phyloP scores from a whole-genome alignment of 2,797 vertebrate species.

The Thamnophis elegans region DNA sequence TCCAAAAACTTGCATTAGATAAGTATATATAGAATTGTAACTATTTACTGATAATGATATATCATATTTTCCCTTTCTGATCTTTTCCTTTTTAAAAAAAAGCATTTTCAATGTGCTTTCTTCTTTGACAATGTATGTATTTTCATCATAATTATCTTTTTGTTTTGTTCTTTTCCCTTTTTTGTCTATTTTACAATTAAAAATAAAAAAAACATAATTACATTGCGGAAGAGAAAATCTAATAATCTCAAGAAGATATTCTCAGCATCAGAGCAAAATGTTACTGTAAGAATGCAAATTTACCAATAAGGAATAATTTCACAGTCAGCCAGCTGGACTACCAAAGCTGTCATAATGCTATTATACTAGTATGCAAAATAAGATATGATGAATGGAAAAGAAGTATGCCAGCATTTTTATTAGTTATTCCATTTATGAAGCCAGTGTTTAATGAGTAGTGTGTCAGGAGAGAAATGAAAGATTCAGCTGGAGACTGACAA shows the following conservation, averaged over 20 bases:
- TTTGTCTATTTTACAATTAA: neutral
- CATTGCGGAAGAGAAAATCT: neutral
- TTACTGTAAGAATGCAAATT: neutral
- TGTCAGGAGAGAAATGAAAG: neutral
- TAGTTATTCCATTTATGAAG: neutral
- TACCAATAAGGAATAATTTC: neutral
- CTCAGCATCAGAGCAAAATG: neutral
- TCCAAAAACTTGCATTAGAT: neutral
- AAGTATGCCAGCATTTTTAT: neutral
- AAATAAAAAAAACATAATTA: neutral
- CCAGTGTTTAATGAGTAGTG: neutral
- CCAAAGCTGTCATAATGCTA: neutral
- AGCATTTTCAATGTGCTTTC: neutral
- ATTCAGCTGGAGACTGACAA: neutral
- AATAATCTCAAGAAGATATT: neutral
- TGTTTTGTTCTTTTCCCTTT: neutral
- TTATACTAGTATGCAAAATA: neutral
- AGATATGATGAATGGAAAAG: neutral
- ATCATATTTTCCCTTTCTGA: neutral
- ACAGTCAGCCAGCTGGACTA: neutral
- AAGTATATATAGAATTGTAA: neutral
- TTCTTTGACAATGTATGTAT: neutral
- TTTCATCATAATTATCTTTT: neutral
- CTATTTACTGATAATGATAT: neutral
- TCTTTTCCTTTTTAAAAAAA: neutral